Base-by-base conservation (phyloP, 2,113 vertebrate species). In the Ictalurus punctatus region DNA sequence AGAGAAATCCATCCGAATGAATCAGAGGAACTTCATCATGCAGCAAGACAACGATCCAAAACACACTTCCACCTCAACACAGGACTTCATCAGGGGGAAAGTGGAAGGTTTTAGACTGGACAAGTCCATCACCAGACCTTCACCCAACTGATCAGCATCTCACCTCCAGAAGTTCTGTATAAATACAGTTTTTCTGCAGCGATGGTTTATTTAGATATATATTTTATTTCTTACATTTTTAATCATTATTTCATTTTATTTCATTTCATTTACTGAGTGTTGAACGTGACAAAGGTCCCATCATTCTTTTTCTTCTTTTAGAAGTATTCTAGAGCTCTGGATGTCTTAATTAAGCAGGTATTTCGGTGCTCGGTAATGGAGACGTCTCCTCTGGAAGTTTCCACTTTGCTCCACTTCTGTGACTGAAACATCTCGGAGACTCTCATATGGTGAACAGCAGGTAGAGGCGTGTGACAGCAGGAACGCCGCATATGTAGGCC, bases 401-500 rank as follows among this genome's bases (percentile, higher is more conserved):
- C 67, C 81, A 89, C 80, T 91, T 88, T 87, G 89, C 80, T 88
- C 89, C 89, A 89, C 30, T 90, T 90, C 59, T 82, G 23, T 30
- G 81, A n/a, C 52, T 48, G 85, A 56, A 69, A 76, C 40, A 63
- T 90, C 83, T 74, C 84, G 4, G 13, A 61, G 63, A 48, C 54
- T 25, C 25, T 59, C 73, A 27, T 79, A 76, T 91, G 87, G n/a
- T 44, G 84, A 89, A 56, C 88, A 91, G 85, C 91, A 88, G 90
- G 90, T 91, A 91, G 84, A 56, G 80, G 52, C 52, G 44, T 52
- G 37, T 86, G 88, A 88, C 86, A 89, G 87, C 86, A 87, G 84
- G 78, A 58, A 73, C 44, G 78, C 67, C 14, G n/a, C 56, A 44
- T 90, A 93, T 92, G 92, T 93, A 93, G 93, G 92, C 81, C 93